Evolutionary conservation across 2,888 invertebrate genomes (phyloP).

Genomic region (Pristionchus arcanus): DNA sequence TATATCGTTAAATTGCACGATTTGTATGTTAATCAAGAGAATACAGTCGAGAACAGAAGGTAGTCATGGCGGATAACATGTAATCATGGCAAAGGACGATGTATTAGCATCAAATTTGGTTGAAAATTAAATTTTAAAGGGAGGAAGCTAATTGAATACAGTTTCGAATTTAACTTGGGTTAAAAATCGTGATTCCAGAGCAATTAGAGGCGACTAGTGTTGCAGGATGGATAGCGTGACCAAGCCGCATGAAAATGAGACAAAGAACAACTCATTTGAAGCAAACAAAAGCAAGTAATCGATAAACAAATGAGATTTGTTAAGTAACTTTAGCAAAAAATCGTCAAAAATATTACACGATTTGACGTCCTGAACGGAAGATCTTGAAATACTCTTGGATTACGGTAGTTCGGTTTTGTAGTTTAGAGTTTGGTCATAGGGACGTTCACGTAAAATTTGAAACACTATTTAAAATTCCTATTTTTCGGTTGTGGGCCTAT

Average conservation of each 20-base stretch:
- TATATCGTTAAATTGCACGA: neutral
- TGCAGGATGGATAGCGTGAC: too few species aligned
- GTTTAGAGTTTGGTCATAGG: constrained; percentile 40
- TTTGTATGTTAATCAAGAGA: neutral
- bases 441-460: too few species aligned
- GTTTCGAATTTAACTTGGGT: too few species aligned
- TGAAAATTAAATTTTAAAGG: too few species aligned
- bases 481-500: too few species aligned
- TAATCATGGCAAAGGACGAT: neutral
- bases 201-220: too few species aligned
- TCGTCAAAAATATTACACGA: neutral
- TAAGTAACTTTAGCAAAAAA: neutral
- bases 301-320: neutral
- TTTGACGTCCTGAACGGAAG: neutral
- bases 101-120: neutral
- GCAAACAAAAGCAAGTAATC: neutral
- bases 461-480: too few species aligned
- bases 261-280: too few species aligned
- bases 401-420: neutral
- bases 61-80: neutral
- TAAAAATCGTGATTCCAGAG: too few species aligned
- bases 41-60: neutral
- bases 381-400: neutral
- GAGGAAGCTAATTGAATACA: too few species aligned
- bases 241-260: too few species aligned